phyloP scores from a whole-genome alignment of 2,888 invertebrate genomes.

The Netelia inedita region DNA sequence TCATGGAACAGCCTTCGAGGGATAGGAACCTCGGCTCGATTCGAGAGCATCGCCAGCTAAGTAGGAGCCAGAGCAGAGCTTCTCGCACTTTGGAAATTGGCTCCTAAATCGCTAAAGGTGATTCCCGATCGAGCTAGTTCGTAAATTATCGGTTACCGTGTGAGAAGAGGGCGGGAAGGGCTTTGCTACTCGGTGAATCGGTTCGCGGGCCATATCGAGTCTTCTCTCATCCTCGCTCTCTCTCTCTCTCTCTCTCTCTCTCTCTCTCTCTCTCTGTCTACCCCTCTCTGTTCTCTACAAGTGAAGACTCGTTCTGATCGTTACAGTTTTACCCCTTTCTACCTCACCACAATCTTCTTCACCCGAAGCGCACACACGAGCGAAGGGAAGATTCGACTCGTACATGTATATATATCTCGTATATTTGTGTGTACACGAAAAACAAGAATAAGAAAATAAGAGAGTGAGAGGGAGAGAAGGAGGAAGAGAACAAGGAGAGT shows the following conservation, averaged over 20 bases:
- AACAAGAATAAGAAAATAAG: not conserved
- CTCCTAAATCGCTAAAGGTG: conserved; percentile 81
- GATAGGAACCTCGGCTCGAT: conserved; percentile 58
- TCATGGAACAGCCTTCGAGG: conserved; percentile 67
- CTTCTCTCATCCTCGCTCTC: conserved; percentile 61
- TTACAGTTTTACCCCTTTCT: not conserved
- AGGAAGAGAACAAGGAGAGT: not conserved
- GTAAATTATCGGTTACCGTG: conserved; percentile 79
- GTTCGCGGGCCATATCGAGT: conserved; percentile 31
- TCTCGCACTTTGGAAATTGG: conserved; percentile 83
- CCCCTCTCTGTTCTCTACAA: conserved; percentile 45
- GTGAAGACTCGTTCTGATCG: conserved; percentile 15
- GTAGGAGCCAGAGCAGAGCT: conserved; percentile 75
- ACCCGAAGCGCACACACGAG: not conserved
- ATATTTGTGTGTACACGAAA: not conserved
- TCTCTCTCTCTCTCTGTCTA: conserved; percentile 54
- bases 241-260: conserved; percentile 62
- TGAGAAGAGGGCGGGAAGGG: conserved; percentile 47
- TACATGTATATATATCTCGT: not conserved
- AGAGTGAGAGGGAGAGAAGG: not conserved
- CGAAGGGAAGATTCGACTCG: not conserved
- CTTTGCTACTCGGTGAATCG: conserved; percentile 50
- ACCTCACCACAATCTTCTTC: not conserved
- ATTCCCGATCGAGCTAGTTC: conserved; percentile 79
- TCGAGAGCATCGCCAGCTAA: conserved; percentile 74